Evolutionary conservation across 2,797 vertebrate species (phyloP), one percentile per base, ranked within the genome.

Genomic region (Coluber constrictor): DNA sequence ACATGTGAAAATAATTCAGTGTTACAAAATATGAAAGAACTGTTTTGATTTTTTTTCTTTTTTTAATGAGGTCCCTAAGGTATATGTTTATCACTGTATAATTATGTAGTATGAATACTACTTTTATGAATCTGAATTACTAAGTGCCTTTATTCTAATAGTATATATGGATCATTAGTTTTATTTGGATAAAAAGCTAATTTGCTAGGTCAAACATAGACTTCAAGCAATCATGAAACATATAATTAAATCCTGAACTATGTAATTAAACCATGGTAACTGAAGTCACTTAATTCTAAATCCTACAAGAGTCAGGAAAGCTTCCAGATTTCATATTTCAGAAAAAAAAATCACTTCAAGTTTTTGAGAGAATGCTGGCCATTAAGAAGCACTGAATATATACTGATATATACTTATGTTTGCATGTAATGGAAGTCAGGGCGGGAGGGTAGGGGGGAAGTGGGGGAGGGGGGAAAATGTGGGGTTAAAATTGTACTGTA

Each of bases 21-120:
- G 89, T 43, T 94, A 91, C 27, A 93, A 94, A 95, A 94, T 89
- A 94, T 91, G 88, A 91, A 91, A 94, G 88, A 3, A 89, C 83
- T 23, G 25, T 79, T 91, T 91, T 94, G 91, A 61, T 93, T 93
- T 93, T 56, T 51, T 55, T 60, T 37, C 37, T 20, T 20, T 13
- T 79, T 47, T 23, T 23, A 10, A 70, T n/a, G 20, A 88, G 9
- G 0, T 32, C 90, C 57, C n/a, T 43, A 43, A 7, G 1, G 56
- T 92, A 94, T 55, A 92, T 2, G 59, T 29, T 27, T 8, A 23
- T 87, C 93, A 94, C 88, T 88, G 25, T 92, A 93, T 93, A 87
- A 95, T 90, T 32, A 37, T 83, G 29, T 57, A 57, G 56, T 57
- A 57, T 93, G 37, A 94, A 92, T 89, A 86, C 92, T 0, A 88